Evolutionary conservation across 2,797 vertebrate genomes (phyloP).

Genomic region (Ficedula albicollis): DNA sequence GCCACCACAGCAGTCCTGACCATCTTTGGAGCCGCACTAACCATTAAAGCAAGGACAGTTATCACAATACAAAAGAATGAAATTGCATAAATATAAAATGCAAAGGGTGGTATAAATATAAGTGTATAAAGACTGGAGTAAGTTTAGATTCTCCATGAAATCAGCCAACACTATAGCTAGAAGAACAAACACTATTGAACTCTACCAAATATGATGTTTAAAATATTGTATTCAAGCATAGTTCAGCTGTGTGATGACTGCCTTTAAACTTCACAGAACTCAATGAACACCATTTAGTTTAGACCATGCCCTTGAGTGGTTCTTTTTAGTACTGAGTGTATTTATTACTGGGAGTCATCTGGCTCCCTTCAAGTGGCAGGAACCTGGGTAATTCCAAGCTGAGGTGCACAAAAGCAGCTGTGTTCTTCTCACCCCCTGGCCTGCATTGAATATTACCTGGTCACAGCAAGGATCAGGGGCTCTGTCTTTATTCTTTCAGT

Average conservation of each 20-base stretch:
- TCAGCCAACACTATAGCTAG: not conserved
- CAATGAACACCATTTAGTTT: not conserved
- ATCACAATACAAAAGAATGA: not conserved
- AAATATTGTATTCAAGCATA: not conserved
- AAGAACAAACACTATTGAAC: not conserved
- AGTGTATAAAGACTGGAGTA: not conserved
- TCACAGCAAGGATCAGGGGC: slow-evolving; percentile 25
- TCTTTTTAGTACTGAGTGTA: not conserved
- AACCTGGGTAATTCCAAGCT: not conserved
- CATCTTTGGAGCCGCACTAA: not conserved
- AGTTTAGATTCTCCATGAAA: not conserved
- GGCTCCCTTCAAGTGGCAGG: not conserved
- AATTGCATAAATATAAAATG: not conserved
- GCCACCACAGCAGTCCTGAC: not conserved
- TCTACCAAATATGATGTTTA: not conserved
- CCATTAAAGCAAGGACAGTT: not conserved
- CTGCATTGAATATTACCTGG: not conserved
- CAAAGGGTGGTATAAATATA: not conserved
- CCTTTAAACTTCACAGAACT: slow-evolving; percentile 5
- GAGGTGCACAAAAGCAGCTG: not conserved
- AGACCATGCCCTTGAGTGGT: not conserved
- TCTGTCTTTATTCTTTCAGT: slow-evolving; percentile 24
- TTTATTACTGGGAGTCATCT: not conserved
- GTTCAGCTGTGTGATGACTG: not conserved
- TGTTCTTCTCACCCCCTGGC: slow-evolving; percentile 15